Evolutionary conservation across 2,113 vertebrate species (phyloP).

Genomic region (Microtus pennsylvanicus): DNA sequence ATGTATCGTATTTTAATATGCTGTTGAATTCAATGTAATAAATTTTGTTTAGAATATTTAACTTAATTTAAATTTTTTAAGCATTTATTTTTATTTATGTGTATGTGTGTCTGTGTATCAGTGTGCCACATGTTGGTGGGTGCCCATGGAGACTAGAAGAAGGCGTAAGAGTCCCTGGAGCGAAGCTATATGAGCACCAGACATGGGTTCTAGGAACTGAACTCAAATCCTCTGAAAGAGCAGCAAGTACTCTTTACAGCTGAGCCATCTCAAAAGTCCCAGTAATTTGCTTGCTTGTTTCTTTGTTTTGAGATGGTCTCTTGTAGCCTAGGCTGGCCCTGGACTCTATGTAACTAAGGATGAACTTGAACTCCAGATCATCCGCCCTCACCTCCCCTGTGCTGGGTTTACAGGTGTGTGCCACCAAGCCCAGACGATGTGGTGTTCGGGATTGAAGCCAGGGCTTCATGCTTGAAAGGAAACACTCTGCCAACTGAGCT

Average conservation of each 20-base stretch:
- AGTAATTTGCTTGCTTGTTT: background rate
- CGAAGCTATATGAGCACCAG: background rate
- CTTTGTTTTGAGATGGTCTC: background rate
- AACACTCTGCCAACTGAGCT: background rate
- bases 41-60: constrained; percentile 38
- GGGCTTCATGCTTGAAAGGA: background rate
- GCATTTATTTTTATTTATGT: background rate
- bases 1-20: constrained; percentile 36
- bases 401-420: background rate
- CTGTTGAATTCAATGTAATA: constrained; percentile 8
- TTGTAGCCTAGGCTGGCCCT: background rate
- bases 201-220: background rate
- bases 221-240: background rate
- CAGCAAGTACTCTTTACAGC: too few species aligned
- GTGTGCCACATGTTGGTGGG: background rate
- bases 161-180: background rate
- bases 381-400: background rate
- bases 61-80: background rate
- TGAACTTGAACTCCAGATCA: background rate
- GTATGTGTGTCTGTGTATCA: background rate
- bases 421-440: background rate
- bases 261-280: background rate
- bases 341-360: background rate
- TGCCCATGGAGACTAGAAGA: background rate
- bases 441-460: background rate